A percentile compares a stretch with the other conserved stretches of the same genome.
phyloP scores from a whole-genome alignment of 2,888 invertebrate genomes.

The Alentia gelatinosa region DNA sequence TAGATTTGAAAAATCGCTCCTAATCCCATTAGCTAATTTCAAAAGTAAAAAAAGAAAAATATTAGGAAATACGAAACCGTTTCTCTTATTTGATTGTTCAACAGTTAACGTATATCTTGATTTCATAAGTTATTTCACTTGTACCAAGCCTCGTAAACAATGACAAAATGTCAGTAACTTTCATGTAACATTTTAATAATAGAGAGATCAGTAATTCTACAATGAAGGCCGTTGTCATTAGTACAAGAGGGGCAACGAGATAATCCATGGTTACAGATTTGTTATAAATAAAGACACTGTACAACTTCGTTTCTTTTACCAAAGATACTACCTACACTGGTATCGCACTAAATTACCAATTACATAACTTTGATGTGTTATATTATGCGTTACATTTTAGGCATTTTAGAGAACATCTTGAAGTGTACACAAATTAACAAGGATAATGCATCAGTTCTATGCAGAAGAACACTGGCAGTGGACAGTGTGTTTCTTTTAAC shows the following conservation, averaged over 20 bases:
- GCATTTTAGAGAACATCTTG: neutral
- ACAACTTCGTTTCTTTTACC: neutral
- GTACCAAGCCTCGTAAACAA: too few species aligned
- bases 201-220: constrained; percentile 30
- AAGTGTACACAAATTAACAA: too few species aligned
- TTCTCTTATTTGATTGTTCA: too few species aligned
- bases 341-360: neutral
- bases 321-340: neutral
- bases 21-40: too few species aligned
- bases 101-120: too few species aligned
- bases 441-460: neutral
- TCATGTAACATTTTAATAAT: constrained; percentile 37
- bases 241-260: neutral
- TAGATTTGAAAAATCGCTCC: too few species aligned
- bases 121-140: too few species aligned
- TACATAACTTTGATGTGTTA: neutral
- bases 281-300: neutral
- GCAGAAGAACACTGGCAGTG: neutral
- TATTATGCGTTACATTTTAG: neutral
- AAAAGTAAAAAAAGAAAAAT: too few species aligned
- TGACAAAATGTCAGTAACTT: too few species aligned
- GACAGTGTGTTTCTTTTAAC: neutral
- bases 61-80: too few species aligned
- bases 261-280: neutral
- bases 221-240: neutral